Base-by-base conservation (phyloP, 2,888 invertebrate species). In the Eilema sororculum region DNA sequence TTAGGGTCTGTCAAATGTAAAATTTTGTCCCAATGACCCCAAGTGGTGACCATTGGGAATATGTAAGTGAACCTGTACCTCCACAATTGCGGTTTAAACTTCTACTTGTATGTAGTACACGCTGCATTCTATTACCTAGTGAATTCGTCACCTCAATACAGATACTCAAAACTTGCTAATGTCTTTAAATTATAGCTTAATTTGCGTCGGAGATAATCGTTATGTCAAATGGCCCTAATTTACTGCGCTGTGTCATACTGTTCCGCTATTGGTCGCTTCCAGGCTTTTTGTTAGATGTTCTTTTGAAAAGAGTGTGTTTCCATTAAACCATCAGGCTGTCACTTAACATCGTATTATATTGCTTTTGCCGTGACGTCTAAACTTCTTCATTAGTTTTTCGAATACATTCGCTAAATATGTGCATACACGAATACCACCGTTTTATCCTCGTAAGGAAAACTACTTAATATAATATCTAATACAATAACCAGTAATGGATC, bases 181-280 rank as follows among this genome's bases (percentile, higher is more conserved):
- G 73, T 57, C 62, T 76, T 71, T 59, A 69, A 70, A 70, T 74
- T 74, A 65, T 75, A 72, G 64, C 63, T 67, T 74, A 76, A 80
- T 78, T 73, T 76, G 69, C 77, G 61, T 75, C 56, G 64, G 46
- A 65, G 75, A 79, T 78, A 80, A 78, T 78, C 75, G 69, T 74
- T 65, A 70, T 75, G 72, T 77, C 70, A 71, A 78, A 75, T 76
- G 80, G 69, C 73, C 74, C 74, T 77, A 76, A 75, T 78, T 73
- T 74, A 73, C 75, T 66, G 70, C 63, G 64, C 72, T 64, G 68
- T 70, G 66, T 73, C 67, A 73, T 81, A 83, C 77, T 79, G 82
- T 85, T 81, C 76, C 63, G 71, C 78, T 69, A 81, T 84, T 83
- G 82, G 57, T 10, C 4, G 57, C 5, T 58, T 24, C 57, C 57